Base-by-base conservation (phyloP, 2,888 invertebrate species). In the Cataglyphis albicans region DNA sequence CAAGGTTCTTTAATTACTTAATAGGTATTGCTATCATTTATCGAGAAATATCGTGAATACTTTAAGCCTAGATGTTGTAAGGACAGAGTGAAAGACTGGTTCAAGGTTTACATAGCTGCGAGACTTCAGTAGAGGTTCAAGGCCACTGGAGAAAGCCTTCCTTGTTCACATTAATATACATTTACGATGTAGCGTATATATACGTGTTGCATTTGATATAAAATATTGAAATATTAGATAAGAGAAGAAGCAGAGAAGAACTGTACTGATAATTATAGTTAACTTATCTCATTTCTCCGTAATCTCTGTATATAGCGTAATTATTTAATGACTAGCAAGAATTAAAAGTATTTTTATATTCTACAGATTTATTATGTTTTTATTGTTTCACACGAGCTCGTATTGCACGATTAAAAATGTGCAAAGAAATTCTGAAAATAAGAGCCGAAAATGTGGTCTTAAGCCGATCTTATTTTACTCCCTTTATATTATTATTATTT, bases 81-180 rank as follows among this genome's bases (percentile, higher is more conserved):
- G 68, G 86, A 86, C 88, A 86, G 90, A 87, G 90, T 87, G 86
- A 89, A 91, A 85, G 91, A 93, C 92, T 93, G 92, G 93, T 93
- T 94, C 93, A 93, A 93, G 93, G 93, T 93, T 93, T 93, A 93
- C 87, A 90, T 89, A 81, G 87, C 90, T 91, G 84, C 88, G 87
- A 91, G 91, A 90, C 90, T 91, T 85, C 86, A 90, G 87, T 88
- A 82, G 87, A 87, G 91, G 89, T 90, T 90, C 93, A 92, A 94
- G 93, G 93, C 89, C 91, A 87, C 52, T 76, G 85, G 92, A 92
- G 92, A 93, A 93, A 93, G 92, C 91, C 92, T 93, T 93, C 91
- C 93, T 92, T 91, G 91, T 92, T 90, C 87, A 84, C 84, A 84
- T 86, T 70, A 63, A 78, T 78, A 68, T 52, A 52, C 18, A 2